A percentile compares a stretch with the other conserved stretches of the same genome.
Evolutionary conservation across 2,797 vertebrate species (phyloP).

Genomic region (Silurus aristotelis): DNA sequence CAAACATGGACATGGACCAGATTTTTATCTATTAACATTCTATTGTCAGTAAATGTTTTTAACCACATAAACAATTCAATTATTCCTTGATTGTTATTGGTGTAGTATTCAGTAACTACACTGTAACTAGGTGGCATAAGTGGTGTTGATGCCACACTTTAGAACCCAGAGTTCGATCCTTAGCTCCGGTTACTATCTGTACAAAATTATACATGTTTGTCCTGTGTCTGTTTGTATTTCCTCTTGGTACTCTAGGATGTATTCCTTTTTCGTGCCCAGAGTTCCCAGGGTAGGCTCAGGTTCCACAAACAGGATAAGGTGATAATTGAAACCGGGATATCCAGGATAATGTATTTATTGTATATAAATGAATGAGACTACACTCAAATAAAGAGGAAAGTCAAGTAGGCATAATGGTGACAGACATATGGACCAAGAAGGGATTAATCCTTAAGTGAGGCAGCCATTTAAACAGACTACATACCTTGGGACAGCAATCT

Average conservation of each 20-base stretch:
- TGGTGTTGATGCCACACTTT: background rate
- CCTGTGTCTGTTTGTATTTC: background rate
- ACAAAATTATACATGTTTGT: background rate
- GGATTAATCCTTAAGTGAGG: background rate
- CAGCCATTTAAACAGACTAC: background rate
- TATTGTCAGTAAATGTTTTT: background rate
- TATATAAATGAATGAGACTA: background rate
- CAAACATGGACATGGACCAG: background rate
- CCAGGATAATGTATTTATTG: background rate
- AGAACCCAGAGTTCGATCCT: background rate
- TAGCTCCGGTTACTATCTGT: background rate
- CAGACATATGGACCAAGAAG: background rate
- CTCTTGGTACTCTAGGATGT: background rate
- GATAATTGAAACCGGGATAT: background rate
- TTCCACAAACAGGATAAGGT: background rate
- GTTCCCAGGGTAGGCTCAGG: background rate
- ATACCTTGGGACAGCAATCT: background rate
- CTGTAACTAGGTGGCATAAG: background rate
- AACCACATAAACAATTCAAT: background rate
- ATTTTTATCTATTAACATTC: conserved; percentile 4
- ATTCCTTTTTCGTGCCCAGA: background rate
- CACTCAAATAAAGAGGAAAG: background rate
- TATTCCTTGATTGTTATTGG: background rate
- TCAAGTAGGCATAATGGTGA: background rate
- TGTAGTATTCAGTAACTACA: background rate